Base-by-base conservation (phyloP, 2,888 invertebrate genomes). In the Agriotes lineatus region DNA sequence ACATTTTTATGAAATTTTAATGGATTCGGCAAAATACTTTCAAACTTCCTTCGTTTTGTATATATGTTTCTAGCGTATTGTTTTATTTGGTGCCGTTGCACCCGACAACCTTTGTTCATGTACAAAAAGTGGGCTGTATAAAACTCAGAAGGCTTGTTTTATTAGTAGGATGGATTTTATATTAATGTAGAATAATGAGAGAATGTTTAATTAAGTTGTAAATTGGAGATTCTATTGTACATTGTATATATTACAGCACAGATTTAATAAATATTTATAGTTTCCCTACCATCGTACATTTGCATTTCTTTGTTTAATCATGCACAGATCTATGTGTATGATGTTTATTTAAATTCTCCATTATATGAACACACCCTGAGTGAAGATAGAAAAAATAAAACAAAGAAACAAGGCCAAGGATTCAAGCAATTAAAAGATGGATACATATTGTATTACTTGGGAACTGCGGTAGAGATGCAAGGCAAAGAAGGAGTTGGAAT, bases 241-340 rank as follows among this genome's bases (percentile, higher is more conserved):
- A 82, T 82, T 82, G 82, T 82, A 82, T 77, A 82, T 82, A 82
- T 64, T 77, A 76, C 76, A 82, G 82, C 82, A 82, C 82, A 82
- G 81, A 81, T 82, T 81, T 82, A 82, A 82, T 82, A 82, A 81
- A 78, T 82, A 82, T 82, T 82, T 82, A 82, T 81, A 81, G 81
- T 81, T 81, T 79, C 75, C 71, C 61, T 69, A 59, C n/a, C 19
- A 7, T 33, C 7, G 42, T 10, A 42, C 1, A 19, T 42, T 58
- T 42, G 14, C 9, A 58, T 18, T 39, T 58, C n/a, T 14, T 39
- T 50, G 78, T n/a, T n/a, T n/a, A n/a, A n/a, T n/a, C n/a, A n/a
- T n/a, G n/a, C n/a, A n/a, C n/a, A n/a, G n/a, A n/a, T n/a, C n/a
- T n/a, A n/a, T n/a, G n/a, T n/a, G n/a, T n/a, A n/a, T n/a, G n/a